Percentiles rank a stretch among this genome's conserved stretches.
Conservation (phyloP, 2,888 invertebrate species). For the Pachycephus smyrnensis region DNA sequence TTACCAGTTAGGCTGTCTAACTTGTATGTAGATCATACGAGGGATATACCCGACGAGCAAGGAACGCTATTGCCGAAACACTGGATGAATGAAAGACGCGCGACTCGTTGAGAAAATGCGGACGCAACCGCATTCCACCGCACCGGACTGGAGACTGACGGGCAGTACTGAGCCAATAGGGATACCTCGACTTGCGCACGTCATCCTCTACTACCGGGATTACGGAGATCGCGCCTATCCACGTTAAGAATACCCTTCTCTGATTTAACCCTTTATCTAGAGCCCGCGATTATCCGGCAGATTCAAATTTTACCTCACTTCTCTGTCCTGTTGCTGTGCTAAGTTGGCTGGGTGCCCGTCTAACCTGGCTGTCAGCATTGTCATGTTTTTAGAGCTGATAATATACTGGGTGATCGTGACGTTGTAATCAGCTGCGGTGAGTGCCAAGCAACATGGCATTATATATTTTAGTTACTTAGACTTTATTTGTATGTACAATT, state of each 20-base stretch:
- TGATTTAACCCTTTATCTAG: background rate
- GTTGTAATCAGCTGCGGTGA: background rate
- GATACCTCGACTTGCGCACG: conserved; percentile 17
- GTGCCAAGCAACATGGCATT: background rate
- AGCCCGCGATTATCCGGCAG: background rate
- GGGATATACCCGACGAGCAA: background rate
- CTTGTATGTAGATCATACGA: background rate
- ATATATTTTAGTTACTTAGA: background rate
- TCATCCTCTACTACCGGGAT: conserved; percentile 17
- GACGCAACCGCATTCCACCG: conserved; percentile 52
- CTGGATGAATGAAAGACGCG: conserved; percentile 46
- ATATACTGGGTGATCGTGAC: background rate
- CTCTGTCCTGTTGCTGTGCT: background rate
- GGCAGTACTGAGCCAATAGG: conserved; percentile 40
- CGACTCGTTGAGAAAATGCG: conserved; percentile 39
- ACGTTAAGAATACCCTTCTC: background rate
- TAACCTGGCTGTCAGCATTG: background rate
- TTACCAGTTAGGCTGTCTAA: background rate
- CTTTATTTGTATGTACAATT: background rate
- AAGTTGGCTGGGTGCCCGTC: background rate
- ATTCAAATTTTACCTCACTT: background rate
- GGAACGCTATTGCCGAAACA: conserved; percentile 28
- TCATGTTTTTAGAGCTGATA: background rate
- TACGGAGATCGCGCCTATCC: background rate
- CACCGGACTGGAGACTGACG: conserved; percentile 52